Conservation (phyloP, 2,797 vertebrate genomes). For the Yasuhikotakia modesta region DNA sequence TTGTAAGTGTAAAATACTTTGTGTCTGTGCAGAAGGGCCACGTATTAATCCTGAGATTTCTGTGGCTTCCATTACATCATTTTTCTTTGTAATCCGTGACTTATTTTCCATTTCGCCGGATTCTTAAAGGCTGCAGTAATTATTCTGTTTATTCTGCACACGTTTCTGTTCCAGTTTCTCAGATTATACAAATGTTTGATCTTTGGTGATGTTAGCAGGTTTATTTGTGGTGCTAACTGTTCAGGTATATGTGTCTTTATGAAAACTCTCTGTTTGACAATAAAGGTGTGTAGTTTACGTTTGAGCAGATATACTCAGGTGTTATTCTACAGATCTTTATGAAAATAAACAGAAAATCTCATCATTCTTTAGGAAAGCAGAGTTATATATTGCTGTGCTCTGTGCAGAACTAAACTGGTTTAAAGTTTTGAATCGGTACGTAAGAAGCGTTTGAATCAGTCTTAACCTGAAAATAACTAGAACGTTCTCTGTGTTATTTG, state of each 20-base stretch:
- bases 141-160: not conserved
- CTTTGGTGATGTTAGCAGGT: not conserved
- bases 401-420: too few relatives aligned
- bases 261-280: not conserved
- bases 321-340: not conserved
- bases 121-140: not conserved
- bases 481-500: conserved; percentile 22
- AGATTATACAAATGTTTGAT: not conserved
- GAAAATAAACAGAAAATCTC: not conserved
- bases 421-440: too few relatives aligned
- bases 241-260: not conserved
- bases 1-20: not conserved
- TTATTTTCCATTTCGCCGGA: conserved; percentile 33
- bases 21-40: not conserved
- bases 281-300: not conserved
- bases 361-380: not conserved
- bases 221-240: not conserved
- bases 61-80: conserved; percentile 15
- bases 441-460: not conserved
- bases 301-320: not conserved
- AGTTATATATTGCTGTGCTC: not conserved
- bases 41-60: not conserved
- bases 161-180: not conserved
- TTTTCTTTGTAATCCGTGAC: not conserved
- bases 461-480: not conserved